These are phyloP conservation scores for Brachionus manjavacas DNA, from an alignment of 1,140 invertebrate genomes.

Conservation along the genomic window DNA sequence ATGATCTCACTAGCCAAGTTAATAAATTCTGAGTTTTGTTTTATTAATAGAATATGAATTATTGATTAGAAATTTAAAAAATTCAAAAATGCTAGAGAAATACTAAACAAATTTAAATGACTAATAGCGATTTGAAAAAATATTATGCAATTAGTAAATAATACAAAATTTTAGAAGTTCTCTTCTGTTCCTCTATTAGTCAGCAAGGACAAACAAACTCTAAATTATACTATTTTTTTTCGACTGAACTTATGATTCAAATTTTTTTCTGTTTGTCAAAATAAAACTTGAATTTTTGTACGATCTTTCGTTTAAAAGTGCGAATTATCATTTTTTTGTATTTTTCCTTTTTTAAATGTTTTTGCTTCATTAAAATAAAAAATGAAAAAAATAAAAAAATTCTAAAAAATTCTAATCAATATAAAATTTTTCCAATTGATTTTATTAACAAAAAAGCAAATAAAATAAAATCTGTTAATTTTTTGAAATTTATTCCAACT, in stretches of 20 bases:
- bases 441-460: not conserved
- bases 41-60: not conserved
- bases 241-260: too few relatives aligned
- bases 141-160: not conserved
- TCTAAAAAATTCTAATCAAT: too few relatives aligned
- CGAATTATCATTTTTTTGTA: too few relatives aligned
- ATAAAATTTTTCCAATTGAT: not conserved
- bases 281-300: too few relatives aligned
- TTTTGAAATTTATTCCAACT: not conserved
- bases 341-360: too few relatives aligned
- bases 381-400: too few relatives aligned
- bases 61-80: not conserved
- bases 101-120: not conserved
- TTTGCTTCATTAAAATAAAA: too few relatives aligned
- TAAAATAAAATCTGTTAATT: constrained; percentile 11
- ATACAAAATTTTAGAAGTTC: not conserved
- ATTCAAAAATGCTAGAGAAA: not conserved
- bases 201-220: too few relatives aligned
- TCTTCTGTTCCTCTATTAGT: not conserved
- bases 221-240: too few relatives aligned
- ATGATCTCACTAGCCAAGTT: not conserved
- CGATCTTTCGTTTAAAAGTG: too few relatives aligned
- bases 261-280: too few relatives aligned
- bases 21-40: too few relatives aligned
- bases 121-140: not conserved